phyloP scores from a whole-genome alignment of 1,140 invertebrate species.

The Triops longicaudatus region DNA sequence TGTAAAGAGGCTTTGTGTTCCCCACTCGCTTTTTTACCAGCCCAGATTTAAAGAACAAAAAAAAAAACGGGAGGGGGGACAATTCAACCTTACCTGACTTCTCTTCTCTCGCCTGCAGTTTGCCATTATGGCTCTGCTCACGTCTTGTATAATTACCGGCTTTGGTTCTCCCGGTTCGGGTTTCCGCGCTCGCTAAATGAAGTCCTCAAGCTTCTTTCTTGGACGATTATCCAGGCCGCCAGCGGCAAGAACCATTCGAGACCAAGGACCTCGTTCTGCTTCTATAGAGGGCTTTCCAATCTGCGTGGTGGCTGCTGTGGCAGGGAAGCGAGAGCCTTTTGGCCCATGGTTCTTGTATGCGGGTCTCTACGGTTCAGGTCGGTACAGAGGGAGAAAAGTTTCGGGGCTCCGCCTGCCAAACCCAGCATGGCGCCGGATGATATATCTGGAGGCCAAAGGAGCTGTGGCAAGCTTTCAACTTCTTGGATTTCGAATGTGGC shows the following conservation, averaged over 20 bases:
- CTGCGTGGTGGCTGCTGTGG: not conserved
- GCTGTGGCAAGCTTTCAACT: constrained; percentile 6
- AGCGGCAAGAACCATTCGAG: not conserved
- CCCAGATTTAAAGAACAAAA: not conserved
- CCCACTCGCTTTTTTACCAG: not conserved
- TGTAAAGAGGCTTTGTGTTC: no score
- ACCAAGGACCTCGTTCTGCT: not conserved
- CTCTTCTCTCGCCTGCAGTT: not conserved
- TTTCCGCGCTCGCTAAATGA: constrained; percentile 2
- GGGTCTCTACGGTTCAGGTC: not conserved
- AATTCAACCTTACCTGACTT: not conserved
- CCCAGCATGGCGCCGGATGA: constrained; percentile 9
- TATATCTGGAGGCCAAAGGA: constrained; percentile 13
- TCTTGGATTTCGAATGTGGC: not conserved
- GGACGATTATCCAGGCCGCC: constrained; percentile 4
- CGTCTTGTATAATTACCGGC: not conserved
- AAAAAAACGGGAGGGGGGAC: no score
- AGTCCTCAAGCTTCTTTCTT: constrained; percentile 5
- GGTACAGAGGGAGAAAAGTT: not conserved
- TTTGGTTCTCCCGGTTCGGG: not conserved
- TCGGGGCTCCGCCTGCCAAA: constrained; percentile 9
- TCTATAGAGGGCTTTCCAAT: not conserved
- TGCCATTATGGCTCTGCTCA: not conserved
- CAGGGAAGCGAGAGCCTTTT: not conserved
- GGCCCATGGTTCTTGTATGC: not conserved